Evolutionary conservation across 30 jellyfish, hydroid and myxozoan genomes (phyloP).

Genomic region (Hydra vulgaris): DNA sequence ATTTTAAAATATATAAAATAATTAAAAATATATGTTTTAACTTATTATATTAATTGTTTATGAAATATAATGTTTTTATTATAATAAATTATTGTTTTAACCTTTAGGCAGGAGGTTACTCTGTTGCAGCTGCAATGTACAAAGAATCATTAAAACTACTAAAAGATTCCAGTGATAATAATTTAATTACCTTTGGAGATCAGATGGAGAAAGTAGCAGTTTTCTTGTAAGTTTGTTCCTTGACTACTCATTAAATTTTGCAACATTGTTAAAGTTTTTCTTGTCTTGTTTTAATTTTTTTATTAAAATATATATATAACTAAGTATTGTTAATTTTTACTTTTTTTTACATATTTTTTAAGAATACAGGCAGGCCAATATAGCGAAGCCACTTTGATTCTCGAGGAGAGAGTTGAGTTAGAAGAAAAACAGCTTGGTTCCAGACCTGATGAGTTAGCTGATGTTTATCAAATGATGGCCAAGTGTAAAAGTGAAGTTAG

Average conservation of each 20-base stretch:
- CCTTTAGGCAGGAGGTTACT: slow-evolving; percentile 90
- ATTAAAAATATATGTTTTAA: too few species aligned
- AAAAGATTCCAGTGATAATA: slow-evolving; percentile 32
- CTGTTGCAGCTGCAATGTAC: slow-evolving; percentile 86
- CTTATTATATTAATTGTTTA: too few species aligned
- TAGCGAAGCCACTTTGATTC: slow-evolving; percentile 46
- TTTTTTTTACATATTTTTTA: too few species aligned
- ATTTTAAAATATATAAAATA: too few species aligned
- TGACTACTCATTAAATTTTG: too few species aligned
- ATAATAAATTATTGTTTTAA: too few species aligned
- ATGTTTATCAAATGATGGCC: slow-evolving; percentile 79
- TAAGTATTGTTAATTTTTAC: too few species aligned
- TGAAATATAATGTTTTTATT: too few species aligned
- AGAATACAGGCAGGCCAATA: slow-evolving; percentile 91
- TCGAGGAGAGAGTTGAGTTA: slow-evolving; percentile 55
- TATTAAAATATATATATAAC: too few species aligned
- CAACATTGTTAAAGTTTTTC: too few species aligned
- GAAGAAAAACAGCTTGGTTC: slow-evolving; percentile 70
- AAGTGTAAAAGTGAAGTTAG: slow-evolving; percentile 91
- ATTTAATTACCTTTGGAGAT: slow-evolving; percentile 57
- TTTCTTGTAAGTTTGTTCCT: slow-evolving; percentile 81
- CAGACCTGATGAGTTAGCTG: slow-evolving; percentile 82
- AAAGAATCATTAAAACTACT: slow-evolving; percentile 56
- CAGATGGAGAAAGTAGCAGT: slow-evolving; percentile 70
- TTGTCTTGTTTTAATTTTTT: too few species aligned